Base-by-base conservation (phyloP, 2,888 invertebrate species). In the Euproctis similis region DNA sequence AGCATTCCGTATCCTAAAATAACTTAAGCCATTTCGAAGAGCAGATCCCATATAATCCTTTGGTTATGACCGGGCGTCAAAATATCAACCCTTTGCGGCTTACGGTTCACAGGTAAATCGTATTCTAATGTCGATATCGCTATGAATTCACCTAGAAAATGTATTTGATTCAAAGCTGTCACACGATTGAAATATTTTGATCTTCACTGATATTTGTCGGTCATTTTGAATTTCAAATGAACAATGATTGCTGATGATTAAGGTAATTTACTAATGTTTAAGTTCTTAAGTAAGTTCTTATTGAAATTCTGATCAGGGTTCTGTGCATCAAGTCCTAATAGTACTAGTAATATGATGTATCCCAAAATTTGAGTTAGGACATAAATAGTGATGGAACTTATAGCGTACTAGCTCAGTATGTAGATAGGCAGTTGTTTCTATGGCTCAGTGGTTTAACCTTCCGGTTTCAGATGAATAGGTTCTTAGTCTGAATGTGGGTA, bases 91-190 rank as follows among this genome's bases (percentile, higher is more conserved):
- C 22, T 32, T 26, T n/a, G 7, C 23, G 24, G 47, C 49, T 46
- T 48, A 48, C 34, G 30, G 31, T 21, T 21, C 33, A 26, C 31
- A 32, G 37, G 43, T 46, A 49, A 49, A 41, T 46, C 35, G 30
- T 35, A 38, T 39, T 46, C 41, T 41, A 28, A 32, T 28, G 26
- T 12, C 9, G 26, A 34, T 43, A 43, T 30, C 16, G 18, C 32
- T 27, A 23, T 26, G 22, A 24, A 31, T 40, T 46, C 33, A 34
- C 32, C 39, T 18, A 27, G n/a, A 27, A 34, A 31, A 36, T 16
- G 26, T 22, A 31, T 48, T n/a, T n/a, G n/a, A n/a, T n/a, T n/a
- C n/a, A n/a, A n/a, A 24, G 28, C 7, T 24, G 31, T 37, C 30
- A 28, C 19, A 27, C 14, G 3, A 35, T 39, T 29, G 26, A 26